These are phyloP conservation scores for Athrips mouffetella DNA, from an alignment of 2,888 invertebrate genomes.

Conservation along the genomic window DNA sequence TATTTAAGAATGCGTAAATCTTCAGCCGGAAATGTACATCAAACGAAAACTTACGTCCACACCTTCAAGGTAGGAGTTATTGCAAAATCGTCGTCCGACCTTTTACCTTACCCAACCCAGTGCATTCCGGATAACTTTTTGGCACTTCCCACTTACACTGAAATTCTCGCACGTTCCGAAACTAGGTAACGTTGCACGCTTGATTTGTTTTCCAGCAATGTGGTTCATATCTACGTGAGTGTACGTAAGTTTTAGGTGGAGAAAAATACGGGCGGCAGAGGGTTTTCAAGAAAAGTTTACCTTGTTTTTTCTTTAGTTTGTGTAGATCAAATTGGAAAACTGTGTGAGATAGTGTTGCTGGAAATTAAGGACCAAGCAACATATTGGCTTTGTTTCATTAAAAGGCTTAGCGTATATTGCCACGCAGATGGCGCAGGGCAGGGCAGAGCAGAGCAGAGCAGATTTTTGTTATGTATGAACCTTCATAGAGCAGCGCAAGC, in stretches of 20 bases:
- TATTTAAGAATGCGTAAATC: too few species aligned
- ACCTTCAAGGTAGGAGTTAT: too few species aligned
- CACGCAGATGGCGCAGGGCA: too few species aligned
- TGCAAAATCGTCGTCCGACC: not conserved
- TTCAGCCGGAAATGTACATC: not conserved
- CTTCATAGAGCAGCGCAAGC: too few species aligned
- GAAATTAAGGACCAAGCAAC: too few species aligned
- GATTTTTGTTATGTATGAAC: too few species aligned
- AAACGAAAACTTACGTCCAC: not conserved
- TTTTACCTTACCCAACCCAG: conserved; percentile 6
- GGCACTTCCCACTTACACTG: conserved; percentile 34
- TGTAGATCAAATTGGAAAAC: too few species aligned
- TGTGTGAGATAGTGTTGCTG: too few species aligned
- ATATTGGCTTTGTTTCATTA: too few species aligned
- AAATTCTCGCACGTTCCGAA: conserved; percentile 26
- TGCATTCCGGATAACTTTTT: conserved; percentile 37
- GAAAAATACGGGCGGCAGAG: not conserved
- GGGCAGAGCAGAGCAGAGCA: too few species aligned
- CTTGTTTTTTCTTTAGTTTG: too few species aligned
- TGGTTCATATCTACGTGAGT: conserved; percentile 9
- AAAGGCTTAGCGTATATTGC: too few species aligned
- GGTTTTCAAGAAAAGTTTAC: not conserved
- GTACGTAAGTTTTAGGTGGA: not conserved
- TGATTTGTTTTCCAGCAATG: conserved; percentile 12
- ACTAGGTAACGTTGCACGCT: conserved; percentile 13